Base-by-base conservation (phyloP, 2,888 invertebrate genomes). In the Arenicola marina region DNA sequence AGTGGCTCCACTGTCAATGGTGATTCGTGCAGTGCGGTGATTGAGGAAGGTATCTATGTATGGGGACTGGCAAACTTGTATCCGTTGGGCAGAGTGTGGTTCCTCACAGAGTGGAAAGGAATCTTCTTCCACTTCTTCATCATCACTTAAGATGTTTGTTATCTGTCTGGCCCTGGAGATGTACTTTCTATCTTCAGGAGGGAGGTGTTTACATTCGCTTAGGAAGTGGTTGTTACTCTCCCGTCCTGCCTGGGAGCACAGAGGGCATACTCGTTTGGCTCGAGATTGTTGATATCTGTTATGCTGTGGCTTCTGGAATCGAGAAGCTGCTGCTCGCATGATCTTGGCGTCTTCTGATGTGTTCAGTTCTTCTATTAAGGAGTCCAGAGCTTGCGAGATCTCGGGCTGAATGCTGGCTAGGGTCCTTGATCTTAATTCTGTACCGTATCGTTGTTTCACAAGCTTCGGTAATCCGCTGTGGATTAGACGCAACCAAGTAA, bases 391-490 rank as follows among this genome's bases (percentile, higher is more conserved):
- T 29, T 62, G 64, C 1, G 67, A 68, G 26, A 69, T 71, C 56
- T 70, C 60, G 1, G 69, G 71, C 57, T 70, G 71, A 0, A 71
- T 51, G 7, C 67, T 67, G 2, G 71, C 69, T 15, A 73, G 60
- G 11, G 71, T 72, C 24, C 62, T 51, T 0, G 69, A 64, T 15
- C 70, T 26, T 11, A 71, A 55, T 11, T 70, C 68, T 7, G 72
- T 65, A 0, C 69, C 71, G 38, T 69, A 68, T 3, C 66, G 34
- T 57, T 73, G 68, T 57, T 73, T 73, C 0, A 72, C 61, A 4
- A 69, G 59, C 24, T 33, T 38, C 1, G 65, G 68, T 15, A 70
- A 51, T n/a, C 61, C 59, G 15, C 31, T 32, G 26, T 63, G 62
- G 1, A 73, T 59, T 0, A 71, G 59, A n/a, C 62, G 15, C 3